Conservation (phyloP, 2,888 invertebrate genomes). For the Drosophila rubida region DNA sequence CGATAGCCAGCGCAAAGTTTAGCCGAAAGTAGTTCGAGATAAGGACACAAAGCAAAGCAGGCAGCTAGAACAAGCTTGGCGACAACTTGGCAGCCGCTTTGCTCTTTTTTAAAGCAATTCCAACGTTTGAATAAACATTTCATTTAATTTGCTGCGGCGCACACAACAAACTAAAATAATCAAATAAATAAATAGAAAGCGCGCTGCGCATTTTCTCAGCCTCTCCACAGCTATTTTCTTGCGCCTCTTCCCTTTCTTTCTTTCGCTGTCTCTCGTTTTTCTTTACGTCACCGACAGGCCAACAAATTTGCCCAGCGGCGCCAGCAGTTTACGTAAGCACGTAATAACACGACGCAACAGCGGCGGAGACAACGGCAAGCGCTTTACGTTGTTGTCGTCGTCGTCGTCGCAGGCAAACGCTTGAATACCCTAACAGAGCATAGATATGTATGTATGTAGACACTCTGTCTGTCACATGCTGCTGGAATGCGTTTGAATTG, state of each 20-base stretch:
- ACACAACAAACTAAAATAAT: constrained; percentile 65
- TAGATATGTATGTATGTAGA: too few relatives aligned
- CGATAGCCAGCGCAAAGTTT: constrained; percentile 67
- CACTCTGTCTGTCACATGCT: neutral
- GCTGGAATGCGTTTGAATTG: too few relatives aligned
- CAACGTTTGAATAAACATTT: constrained; percentile 80
- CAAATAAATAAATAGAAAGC: constrained; percentile 66
- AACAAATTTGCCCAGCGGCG: constrained; percentile 66
- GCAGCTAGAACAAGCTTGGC: constrained; percentile 54
- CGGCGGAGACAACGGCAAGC: constrained; percentile 16
- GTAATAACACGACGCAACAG: constrained; percentile 47
- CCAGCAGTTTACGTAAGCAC: constrained; percentile 71
- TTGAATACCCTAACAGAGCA: constrained; percentile 7
- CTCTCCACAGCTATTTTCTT: neutral
- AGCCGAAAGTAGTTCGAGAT: constrained; percentile 50
- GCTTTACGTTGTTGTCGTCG: constrained; percentile 31
- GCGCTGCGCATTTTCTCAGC: constrained; percentile 29
- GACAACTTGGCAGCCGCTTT: constrained; percentile 74
- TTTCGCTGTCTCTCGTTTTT: constrained; percentile 1
- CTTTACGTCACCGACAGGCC: constrained; percentile 36
- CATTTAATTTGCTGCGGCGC: constrained; percentile 69
- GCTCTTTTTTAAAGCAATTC: constrained; percentile 66
- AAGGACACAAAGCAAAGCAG: constrained; percentile 37
- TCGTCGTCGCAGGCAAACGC: constrained; percentile 30
- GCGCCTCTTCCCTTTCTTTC: neutral